A percentile compares a stretch with the other conserved stretches of the same genome.
These are phyloP conservation scores for Brachypodius melanocephalos DNA, from an alignment of 2,113 vertebrate species.

Conservation along the genomic window DNA sequence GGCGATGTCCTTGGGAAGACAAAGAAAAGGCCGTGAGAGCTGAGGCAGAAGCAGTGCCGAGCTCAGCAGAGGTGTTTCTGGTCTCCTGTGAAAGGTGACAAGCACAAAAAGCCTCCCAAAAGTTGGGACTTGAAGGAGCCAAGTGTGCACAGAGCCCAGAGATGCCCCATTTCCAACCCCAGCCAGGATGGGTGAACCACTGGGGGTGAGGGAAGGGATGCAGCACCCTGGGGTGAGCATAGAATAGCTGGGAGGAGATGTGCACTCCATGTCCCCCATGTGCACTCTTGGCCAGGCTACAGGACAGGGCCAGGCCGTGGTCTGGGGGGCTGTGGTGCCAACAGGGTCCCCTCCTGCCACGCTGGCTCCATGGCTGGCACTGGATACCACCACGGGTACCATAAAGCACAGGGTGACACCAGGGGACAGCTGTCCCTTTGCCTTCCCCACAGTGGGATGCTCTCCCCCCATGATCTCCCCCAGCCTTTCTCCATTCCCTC, in stretches of 20 bases:
- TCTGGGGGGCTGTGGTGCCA: not conserved
- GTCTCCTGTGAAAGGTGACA: not conserved
- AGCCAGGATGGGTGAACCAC: not conserved
- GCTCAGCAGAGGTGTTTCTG: not conserved
- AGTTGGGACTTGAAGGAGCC: not conserved
- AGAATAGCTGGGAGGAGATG: not conserved
- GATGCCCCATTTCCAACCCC: rapidly evolving
- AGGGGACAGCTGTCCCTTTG: not conserved
- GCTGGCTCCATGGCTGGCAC: not conserved
- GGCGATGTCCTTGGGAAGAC: not conserved
- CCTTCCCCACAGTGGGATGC: rapidly evolving
- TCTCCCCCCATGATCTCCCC: not conserved
- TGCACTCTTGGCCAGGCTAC: rapidly evolving
- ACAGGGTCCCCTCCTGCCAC: rapidly evolving
- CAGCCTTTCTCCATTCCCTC: not conserved
- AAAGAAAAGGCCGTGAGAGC: not conserved
- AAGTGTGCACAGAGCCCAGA: rapidly evolving
- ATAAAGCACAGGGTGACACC: not conserved
- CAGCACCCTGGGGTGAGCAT: rapidly evolving
- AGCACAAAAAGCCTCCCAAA: not conserved
- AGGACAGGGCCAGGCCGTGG: not conserved
- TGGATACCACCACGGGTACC: rapidly evolving
- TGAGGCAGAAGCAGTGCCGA: not conserved
- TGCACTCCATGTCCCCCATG: no score
- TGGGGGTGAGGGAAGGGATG: rapidly evolving